A percentile compares a stretch with the other conserved stretches of the same genome.
phyloP scores from a whole-genome alignment of 1,140 invertebrate genomes.

The Plutomurus gul region DNA sequence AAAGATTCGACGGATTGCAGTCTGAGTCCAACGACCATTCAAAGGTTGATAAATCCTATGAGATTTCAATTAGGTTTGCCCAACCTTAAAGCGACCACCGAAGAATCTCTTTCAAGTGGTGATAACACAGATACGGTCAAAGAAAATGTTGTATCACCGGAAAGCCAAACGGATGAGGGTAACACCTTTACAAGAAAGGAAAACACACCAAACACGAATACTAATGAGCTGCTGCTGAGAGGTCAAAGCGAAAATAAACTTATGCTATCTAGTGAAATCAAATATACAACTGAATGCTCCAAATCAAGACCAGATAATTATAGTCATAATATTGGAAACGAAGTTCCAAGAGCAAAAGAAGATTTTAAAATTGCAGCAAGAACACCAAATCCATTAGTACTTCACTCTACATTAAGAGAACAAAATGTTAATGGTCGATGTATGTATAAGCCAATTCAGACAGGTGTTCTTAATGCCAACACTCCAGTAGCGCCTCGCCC shows the following conservation, averaged over 20 bases:
- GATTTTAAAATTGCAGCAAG: neutral
- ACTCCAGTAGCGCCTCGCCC: neutral
- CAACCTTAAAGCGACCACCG: neutral
- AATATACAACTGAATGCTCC: neutral
- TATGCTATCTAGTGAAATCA: slow-evolving; percentile 3
- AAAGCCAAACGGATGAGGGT: neutral
- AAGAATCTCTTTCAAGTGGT: neutral
- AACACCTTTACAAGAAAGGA: too few species aligned
- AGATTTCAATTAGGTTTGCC: neutral
- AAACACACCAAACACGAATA: too few species aligned
- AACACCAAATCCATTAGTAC: too few species aligned
- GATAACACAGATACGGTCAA: neutral
- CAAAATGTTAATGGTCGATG: neutral
- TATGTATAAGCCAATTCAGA: neutral
- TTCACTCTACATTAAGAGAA: neutral
- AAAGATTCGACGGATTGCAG: neutral
- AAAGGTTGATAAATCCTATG: slow-evolving; percentile 3
- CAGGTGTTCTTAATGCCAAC: neutral
- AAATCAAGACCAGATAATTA: neutral
- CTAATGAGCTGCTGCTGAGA: too few species aligned
- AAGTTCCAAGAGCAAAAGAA: neutral
- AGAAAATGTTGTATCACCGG: neutral
- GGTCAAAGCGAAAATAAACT: neutral
- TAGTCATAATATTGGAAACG: too few species aligned
- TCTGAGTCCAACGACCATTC: neutral